These are phyloP conservation scores for Indri indri DNA, from an alignment of 2,113 vertebrate species.

Conservation along the genomic window DNA sequence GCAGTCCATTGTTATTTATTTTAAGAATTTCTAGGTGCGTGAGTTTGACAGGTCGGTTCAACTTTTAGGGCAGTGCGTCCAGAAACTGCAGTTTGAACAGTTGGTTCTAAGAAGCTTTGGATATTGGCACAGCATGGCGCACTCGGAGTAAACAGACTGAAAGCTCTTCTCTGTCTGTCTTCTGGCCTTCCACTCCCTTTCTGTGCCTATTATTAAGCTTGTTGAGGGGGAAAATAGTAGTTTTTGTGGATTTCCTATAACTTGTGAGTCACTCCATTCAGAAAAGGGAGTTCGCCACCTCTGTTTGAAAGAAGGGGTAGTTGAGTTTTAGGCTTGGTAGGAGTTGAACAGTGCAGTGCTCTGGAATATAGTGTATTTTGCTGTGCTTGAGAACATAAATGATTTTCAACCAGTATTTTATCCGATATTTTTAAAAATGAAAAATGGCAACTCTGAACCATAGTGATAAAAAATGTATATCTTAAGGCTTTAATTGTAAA, in stretches of 20 bases:
- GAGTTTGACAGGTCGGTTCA: neutral
- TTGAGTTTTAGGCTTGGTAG: neutral
- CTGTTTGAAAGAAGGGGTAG: neutral
- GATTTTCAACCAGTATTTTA: neutral
- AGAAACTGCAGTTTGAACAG: neutral
- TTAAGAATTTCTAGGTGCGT: neutral
- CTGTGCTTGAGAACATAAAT: neutral
- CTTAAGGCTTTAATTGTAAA: neutral
- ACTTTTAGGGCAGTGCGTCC: neutral
- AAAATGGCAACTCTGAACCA: neutral
- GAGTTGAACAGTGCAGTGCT: neutral
- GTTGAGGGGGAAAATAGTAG: neutral
- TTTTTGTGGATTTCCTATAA: neutral
- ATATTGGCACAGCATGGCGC: neutral
- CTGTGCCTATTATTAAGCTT: neutral
- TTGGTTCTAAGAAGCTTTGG: neutral
- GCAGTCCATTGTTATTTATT: neutral
- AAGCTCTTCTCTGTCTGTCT: too few relatives aligned
- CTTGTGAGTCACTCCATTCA: constrained; percentile 19
- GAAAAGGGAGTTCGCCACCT: neutral
- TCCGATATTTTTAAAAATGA: neutral
- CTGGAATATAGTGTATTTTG: neutral
- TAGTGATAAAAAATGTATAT: neutral
- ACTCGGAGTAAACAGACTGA: neutral
- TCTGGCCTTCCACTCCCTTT: neutral